Percentiles rank a stretch among this genome's conserved stretches.
Evolutionary conservation across 1,140 invertebrate genomes (phyloP).

Genomic region (Temnothorax nylanderi): DNA sequence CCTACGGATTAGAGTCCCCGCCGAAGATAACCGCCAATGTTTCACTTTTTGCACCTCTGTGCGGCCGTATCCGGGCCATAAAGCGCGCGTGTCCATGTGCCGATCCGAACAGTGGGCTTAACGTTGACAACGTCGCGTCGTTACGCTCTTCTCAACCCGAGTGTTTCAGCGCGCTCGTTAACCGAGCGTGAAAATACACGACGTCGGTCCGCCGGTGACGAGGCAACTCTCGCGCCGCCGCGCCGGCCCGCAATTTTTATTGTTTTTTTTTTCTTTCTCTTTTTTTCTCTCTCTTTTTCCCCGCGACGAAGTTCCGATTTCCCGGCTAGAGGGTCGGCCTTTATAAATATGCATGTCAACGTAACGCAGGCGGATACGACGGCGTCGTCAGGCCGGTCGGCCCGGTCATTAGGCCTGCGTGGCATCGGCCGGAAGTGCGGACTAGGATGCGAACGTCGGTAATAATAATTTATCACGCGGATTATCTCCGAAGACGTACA

Average conservation of each 20-base stretch:
- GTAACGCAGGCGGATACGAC: constrained; percentile 41
- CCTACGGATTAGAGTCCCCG: not conserved
- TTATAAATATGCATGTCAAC: constrained; percentile 76
- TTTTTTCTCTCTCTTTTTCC: not conserved
- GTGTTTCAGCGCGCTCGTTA: constrained; percentile 44
- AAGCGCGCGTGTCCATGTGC: not conserved
- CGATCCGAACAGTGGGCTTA: constrained; percentile 30
- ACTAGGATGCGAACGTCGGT: constrained; percentile 15
- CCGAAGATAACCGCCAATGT: not conserved
- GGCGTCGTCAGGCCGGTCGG: not conserved
- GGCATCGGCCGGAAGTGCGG: constrained; percentile 17
- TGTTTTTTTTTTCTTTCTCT: constrained; percentile 68
- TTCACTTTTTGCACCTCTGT: not conserved
- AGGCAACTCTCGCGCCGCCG: constrained; percentile 16
- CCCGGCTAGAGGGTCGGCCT: constrained; percentile 42
- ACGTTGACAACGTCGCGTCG: constrained; percentile 52
- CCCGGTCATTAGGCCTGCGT: not conserved
- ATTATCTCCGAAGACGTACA: constrained; percentile 4
- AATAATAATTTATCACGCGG: constrained; percentile 36
- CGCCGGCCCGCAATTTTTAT: constrained; percentile 73
- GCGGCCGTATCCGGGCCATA: not conserved
- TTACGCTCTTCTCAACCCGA: constrained; percentile 55
- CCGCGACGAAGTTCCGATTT: constrained; percentile 67
- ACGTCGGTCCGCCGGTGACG: constrained; percentile 43
- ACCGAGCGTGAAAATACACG: constrained; percentile 51